Evolutionary conservation across 1,140 invertebrate species (phyloP).

Genomic region (Argopecten irradians): DNA sequence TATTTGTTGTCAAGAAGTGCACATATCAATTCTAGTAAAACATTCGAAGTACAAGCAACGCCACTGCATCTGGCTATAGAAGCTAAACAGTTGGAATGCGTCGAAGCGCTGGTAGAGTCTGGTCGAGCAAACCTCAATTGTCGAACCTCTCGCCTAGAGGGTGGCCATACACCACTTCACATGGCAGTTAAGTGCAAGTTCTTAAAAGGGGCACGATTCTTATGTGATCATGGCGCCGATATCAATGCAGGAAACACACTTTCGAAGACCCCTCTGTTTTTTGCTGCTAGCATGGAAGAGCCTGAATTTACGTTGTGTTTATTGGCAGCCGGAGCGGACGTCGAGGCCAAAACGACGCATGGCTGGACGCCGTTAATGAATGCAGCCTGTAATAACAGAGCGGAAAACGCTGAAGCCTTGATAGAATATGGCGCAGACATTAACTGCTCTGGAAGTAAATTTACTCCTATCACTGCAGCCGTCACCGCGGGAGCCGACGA

Average conservation of each 20-base stretch:
- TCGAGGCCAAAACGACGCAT: constrained; percentile 71
- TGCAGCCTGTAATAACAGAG: constrained; percentile 53
- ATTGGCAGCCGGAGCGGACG: constrained; percentile 76
- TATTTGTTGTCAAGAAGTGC: constrained; percentile 90
- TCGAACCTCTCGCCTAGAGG: constrained; percentile 83
- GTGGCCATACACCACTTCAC: constrained; percentile 92
- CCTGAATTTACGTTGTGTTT: constrained; percentile 81
- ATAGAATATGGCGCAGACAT: constrained; percentile 78
- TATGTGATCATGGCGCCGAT: constrained; percentile 40
- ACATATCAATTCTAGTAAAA: constrained; percentile 71
- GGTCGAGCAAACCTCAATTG: constrained; percentile 82
- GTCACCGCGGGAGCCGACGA: constrained; percentile 94
- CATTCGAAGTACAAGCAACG: constrained; percentile 24
- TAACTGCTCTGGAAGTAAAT: constrained; percentile 74
- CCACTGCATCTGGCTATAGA: constrained; percentile 51
- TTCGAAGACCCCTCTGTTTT: constrained; percentile 83
- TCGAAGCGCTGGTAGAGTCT: constrained; percentile 83
- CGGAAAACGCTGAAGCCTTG: constrained; percentile 77
- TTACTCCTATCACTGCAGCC: constrained; percentile 91
- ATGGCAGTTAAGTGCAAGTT: constrained; percentile 81
- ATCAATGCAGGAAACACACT: constrained; percentile 63
- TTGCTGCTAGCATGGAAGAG: constrained; percentile 83
- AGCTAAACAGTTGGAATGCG: constrained; percentile 84
- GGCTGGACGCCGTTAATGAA: constrained; percentile 75
- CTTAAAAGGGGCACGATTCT: constrained; percentile 29